phyloP scores from a whole-genome alignment of 1,140 invertebrate species.

The Oppia nitens region DNA sequence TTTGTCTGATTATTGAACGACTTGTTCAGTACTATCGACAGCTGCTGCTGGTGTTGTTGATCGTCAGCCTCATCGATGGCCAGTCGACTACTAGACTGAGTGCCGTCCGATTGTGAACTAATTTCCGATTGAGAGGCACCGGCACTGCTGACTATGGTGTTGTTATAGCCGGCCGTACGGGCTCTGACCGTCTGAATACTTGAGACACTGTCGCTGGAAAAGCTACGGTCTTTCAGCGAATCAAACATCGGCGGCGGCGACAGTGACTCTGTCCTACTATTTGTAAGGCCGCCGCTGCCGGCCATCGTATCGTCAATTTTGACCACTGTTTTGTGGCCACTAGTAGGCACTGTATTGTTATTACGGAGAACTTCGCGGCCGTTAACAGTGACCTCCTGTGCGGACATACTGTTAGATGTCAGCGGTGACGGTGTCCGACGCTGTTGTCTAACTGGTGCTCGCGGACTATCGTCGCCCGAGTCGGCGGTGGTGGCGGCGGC shows the following conservation, averaged over 20 bases:
- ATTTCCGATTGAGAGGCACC: neutral
- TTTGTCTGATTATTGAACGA: slow-evolving; percentile 15
- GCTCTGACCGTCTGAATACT: neutral
- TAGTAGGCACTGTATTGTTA: neutral
- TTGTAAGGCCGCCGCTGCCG: too few species aligned
- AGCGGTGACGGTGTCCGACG: neutral
- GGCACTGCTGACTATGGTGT: too few species aligned
- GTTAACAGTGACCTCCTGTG: neutral
- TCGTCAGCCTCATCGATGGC: neutral
- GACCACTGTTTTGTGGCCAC: neutral
- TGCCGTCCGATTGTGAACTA: neutral
- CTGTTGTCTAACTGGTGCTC: neutral
- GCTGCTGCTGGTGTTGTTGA: neutral
- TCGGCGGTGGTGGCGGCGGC: neutral
- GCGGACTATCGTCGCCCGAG: too few species aligned
- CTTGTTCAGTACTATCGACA: neutral
- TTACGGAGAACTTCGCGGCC: neutral
- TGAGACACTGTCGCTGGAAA: neutral
- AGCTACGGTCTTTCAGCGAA: neutral
- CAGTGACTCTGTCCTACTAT: neutral
- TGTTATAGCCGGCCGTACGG: too few species aligned
- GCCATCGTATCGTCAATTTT: neutral
- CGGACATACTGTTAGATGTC: neutral
- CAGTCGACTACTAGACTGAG: neutral
- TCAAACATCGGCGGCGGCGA: neutral